Base-by-base conservation (phyloP, 2,797 vertebrate genomes). In the Sebastes steindachneri region DNA sequence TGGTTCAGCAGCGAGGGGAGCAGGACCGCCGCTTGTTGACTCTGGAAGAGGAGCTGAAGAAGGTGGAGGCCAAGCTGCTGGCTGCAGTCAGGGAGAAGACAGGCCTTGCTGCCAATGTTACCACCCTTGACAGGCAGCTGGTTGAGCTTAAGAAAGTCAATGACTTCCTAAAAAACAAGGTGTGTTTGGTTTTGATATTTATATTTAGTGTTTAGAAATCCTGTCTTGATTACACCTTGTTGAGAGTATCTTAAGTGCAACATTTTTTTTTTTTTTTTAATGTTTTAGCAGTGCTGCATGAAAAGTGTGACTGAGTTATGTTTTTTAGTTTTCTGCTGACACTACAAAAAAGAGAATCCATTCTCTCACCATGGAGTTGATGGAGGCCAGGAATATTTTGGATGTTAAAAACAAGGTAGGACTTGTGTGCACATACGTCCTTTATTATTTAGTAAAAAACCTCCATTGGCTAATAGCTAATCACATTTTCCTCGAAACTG, bases 151-250 rank as follows among this genome's bases (percentile, higher is more conserved):
- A 95, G 75, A 98, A 96, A 92, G 88, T 96, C 26, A 99, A 99
- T 8, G 97, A 99, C 69, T 94, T 98, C 7, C 92, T 99, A 0
- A 99, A 98, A 90, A 96, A 96, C 80, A 99, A 99, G 97, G 98
- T 99, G 88, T 29, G 72, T 9, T 54, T 71, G 7, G n/a, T 59
- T 37, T 11, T n/a, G 9, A 3, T 17, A 2, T 45, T 26, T 5
- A 15, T 33, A 23, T 48, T 23, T n/a, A 5, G 0, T 70, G 4
- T 51, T 51, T 35, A 21, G 21, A 51, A 41, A 66, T 74, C 19
- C 4, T 17, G 9, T 19, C 41, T 33, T 69, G 3, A 58, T n/a
- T 48, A 28, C 2, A 3, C 25, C 15, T 23, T 4, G 3, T 58
- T 55, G 6, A 17, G 21, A 57, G 4, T 31, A 2, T 66, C 19